Percentiles rank a stretch among this genome's conserved stretches.
These are phyloP conservation scores for Montifringilla adamsi DNA, from an alignment of 2,113 vertebrate genomes.

Conservation along the genomic window DNA sequence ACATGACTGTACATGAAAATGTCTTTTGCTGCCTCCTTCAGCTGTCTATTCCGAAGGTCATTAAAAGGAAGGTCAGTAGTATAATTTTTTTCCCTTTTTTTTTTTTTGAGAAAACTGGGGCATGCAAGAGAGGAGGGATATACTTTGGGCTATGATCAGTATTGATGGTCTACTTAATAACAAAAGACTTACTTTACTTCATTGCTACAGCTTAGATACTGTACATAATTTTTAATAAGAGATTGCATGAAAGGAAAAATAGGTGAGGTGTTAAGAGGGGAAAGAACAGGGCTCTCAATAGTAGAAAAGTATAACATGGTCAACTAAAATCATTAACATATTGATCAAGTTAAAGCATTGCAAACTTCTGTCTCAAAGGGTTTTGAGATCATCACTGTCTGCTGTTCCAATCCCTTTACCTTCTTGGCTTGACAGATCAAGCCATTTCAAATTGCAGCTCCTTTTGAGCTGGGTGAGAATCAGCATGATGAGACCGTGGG, in stretches of 20 bases:
- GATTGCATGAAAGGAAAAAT: neutral
- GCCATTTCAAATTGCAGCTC: neutral
- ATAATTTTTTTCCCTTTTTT: neutral
- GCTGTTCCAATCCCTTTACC: neutral
- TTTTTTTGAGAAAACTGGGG: neutral
- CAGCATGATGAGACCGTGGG: neutral
- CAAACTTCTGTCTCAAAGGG: neutral
- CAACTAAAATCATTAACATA: neutral
- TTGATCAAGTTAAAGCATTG: neutral
- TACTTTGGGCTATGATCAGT: neutral
- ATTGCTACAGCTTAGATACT: neutral
- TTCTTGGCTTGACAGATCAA: neutral
- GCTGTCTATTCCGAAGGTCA: neutral
- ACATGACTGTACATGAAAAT: neutral
- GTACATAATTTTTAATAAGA: neutral
- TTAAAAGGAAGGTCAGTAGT: neutral
- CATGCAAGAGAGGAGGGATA: neutral
- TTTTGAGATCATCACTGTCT: neutral
- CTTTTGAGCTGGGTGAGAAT: neutral
- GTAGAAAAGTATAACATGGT: neutral
- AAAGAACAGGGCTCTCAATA: neutral
- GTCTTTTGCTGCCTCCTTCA: neutral
- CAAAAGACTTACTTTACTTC: neutral
- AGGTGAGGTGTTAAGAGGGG: neutral
- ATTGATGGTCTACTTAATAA: neutral